Conservation (phyloP, 2,888 invertebrate genomes). For the Catonia carolina region DNA sequence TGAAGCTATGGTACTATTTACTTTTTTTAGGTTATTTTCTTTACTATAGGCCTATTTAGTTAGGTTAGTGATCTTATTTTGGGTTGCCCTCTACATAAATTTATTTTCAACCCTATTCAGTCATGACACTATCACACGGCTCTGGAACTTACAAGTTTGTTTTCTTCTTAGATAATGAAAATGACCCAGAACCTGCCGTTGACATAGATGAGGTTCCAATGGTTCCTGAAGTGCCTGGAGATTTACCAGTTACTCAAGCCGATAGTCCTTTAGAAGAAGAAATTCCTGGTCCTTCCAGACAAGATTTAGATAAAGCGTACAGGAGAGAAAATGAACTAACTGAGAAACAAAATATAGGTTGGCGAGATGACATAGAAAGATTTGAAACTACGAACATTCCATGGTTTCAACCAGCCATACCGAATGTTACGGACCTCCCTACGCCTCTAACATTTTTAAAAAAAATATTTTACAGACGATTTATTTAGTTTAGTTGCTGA, state of each 20-base stretch:
- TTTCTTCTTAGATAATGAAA: neutral
- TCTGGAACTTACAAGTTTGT: neutral
- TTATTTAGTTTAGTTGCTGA: constrained; percentile 6
- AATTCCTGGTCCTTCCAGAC: neutral
- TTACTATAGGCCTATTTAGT: too few relatives aligned
- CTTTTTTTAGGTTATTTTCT: too few relatives aligned
- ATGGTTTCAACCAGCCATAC: neutral
- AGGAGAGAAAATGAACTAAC: neutral
- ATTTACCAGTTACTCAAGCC: neutral
- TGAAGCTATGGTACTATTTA: too few relatives aligned
- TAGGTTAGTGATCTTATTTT: too few relatives aligned
- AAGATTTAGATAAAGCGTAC: neutral
- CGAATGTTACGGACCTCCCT: neutral
- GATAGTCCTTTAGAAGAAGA: neutral
- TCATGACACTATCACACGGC: neutral
- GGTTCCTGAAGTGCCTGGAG: neutral
- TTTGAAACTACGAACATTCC: neutral
- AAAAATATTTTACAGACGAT: neutral
- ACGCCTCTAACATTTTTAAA: neutral
- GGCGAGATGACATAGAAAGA: neutral
- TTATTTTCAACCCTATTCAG: constrained; percentile 1
- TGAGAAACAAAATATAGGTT: neutral
- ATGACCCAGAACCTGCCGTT: too few relatives aligned
- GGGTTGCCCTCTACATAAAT: too few relatives aligned
- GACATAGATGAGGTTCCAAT: neutral